phyloP scores from a whole-genome alignment of 2,797 vertebrate genomes.

The Acrossocheilus fasciatus region DNA sequence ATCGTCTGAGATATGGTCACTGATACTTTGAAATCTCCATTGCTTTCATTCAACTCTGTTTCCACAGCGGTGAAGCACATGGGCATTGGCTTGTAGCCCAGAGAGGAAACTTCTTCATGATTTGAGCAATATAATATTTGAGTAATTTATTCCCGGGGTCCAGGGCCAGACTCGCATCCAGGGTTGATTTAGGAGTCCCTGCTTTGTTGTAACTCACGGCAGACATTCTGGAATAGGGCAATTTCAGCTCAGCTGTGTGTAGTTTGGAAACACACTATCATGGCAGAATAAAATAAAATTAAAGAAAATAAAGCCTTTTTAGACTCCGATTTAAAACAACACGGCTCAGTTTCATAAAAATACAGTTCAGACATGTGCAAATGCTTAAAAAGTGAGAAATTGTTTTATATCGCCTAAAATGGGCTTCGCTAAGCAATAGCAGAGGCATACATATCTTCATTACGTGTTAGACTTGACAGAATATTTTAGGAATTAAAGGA shows the following conservation, averaged over 20 bases:
- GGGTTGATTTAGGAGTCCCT: constrained; percentile 62
- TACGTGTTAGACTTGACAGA: constrained; percentile 35
- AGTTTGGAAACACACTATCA: constrained; percentile 55
- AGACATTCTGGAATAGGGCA: constrained; percentile 54
- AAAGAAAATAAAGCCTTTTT: constrained; percentile 52
- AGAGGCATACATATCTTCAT: constrained; percentile 34
- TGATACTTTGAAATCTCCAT: constrained; percentile 41
- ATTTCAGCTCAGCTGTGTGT: constrained; percentile 55
- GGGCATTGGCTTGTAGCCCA: constrained; percentile 57
- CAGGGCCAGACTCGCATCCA: constrained; percentile 44
- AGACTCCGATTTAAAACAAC: constrained; percentile 39
- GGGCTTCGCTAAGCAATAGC: constrained; percentile 29
- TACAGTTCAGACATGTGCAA: constrained; percentile 53
- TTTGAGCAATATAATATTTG: constrained; percentile 62
- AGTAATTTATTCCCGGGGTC: constrained; percentile 57
- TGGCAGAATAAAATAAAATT: constrained; percentile 43
- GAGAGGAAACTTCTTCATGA: constrained; percentile 58
- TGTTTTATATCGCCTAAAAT: constrained; percentile 38
- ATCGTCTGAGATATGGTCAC: constrained; percentile 16
- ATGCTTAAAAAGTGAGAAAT: constrained; percentile 38
- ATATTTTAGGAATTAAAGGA: neutral
- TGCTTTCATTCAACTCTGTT: neutral
- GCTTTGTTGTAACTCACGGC: constrained; percentile 58
- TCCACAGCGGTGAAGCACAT: constrained; percentile 27
- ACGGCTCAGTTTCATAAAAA: constrained; percentile 39